phyloP scores from a whole-genome alignment of 2,888 invertebrate species.

The Phalangium opilio region DNA sequence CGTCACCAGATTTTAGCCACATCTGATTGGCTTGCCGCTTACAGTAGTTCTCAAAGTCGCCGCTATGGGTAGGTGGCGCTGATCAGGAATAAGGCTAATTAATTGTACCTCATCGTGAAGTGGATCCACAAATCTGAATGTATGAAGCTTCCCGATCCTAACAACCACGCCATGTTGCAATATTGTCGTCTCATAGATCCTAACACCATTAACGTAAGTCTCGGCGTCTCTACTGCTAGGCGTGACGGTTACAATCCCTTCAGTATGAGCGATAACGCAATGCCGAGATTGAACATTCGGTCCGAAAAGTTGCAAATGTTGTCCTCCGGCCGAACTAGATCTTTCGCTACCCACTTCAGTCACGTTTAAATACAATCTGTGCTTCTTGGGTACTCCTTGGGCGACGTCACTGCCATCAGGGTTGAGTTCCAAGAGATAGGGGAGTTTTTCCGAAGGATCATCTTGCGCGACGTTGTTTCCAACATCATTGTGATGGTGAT shows the following conservation, averaged over 20 bases:
- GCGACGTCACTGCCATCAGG: conserved; percentile 44
- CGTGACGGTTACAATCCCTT: conserved; percentile 81
- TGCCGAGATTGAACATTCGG: conserved; percentile 86
- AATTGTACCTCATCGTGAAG: conserved; percentile 24
- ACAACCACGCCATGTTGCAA: conserved; percentile 44
- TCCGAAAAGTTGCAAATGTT: conserved; percentile 44
- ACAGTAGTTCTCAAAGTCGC: too few relatives aligned
- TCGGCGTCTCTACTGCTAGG: conserved; percentile 85
- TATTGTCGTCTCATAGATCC: conserved; percentile 81
- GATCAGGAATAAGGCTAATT: too few relatives aligned
- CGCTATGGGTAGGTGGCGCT: too few relatives aligned
- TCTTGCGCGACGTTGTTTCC: conserved; percentile 34
- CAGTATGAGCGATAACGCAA: conserved; percentile 79
- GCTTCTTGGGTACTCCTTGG: conserved; percentile 35
- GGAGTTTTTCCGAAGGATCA: conserved; percentile 32
- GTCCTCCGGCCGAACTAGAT: conserved; percentile 35
- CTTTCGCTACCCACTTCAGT: conserved; percentile 59
- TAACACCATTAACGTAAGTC: conserved; percentile 83
- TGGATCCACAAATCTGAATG: conserved; percentile 38
- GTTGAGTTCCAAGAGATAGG: conserved; percentile 62
- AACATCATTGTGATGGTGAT: conserved; percentile 64
- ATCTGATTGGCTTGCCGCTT: too few relatives aligned
- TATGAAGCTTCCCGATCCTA: conserved; percentile 36
- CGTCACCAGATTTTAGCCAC: too few relatives aligned
- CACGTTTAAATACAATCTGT: conserved; percentile 44